phyloP scores from a whole-genome alignment of 2,888 invertebrate species.

The Ennomos erosarius region DNA sequence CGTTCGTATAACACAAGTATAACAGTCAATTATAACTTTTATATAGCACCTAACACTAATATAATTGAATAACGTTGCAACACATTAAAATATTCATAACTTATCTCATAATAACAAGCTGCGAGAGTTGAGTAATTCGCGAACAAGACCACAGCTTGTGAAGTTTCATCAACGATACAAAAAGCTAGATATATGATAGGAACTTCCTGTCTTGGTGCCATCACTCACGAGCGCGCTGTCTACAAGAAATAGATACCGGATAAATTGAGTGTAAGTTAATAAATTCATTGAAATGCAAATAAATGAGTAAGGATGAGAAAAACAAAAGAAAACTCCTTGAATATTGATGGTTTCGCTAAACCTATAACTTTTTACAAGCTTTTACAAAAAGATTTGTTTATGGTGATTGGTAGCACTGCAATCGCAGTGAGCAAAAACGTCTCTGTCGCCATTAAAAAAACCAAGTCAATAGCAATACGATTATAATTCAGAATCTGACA shows the following conservation, averaged over 20 bases:
- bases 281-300: neutral
- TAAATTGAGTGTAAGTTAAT: conserved; percentile 1
- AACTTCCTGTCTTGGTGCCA: conserved; percentile 35
- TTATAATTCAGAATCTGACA: too few relatives aligned
- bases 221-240: conserved; percentile 8
- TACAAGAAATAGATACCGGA: conserved; percentile 21
- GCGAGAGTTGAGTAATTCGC: conserved; percentile 22
- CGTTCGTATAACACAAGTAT: too few relatives aligned
- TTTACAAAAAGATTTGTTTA: too few relatives aligned
- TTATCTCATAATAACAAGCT: conserved; percentile 11
- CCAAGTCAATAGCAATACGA: too few relatives aligned
- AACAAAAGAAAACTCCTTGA: too few relatives aligned
- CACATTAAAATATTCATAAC: conserved; percentile 12
- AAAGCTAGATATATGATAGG: conserved; percentile 32
- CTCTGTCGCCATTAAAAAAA: too few relatives aligned
- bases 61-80: conserved; percentile 5
- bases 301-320: too few relatives aligned
- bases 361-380: too few relatives aligned
- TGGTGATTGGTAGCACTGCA: too few relatives aligned
- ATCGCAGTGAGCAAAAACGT: too few relatives aligned
- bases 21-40: neutral
- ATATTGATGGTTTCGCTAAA: too few relatives aligned
- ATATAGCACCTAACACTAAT: conserved; percentile 1
- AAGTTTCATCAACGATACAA: conserved; percentile 24
- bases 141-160: conserved; percentile 25